A percentile compares a stretch with the other conserved stretches of the same genome.
phyloP scores from a whole-genome alignment of 2,113 vertebrate species.

The Bolborhynchus lineola region DNA sequence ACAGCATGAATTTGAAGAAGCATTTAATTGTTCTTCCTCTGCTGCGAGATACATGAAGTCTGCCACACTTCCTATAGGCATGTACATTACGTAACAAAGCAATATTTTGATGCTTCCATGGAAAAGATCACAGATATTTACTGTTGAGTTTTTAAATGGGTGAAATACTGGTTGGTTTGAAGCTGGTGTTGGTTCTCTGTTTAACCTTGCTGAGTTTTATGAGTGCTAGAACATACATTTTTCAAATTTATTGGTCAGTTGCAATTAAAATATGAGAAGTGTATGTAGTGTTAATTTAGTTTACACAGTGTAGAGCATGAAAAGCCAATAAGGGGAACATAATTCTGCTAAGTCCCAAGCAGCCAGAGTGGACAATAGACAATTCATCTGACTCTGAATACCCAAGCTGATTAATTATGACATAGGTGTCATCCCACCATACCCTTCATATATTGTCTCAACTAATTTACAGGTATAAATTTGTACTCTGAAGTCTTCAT shows the following conservation, averaged over 20 bases:
- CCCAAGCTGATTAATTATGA: not conserved
- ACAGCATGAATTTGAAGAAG: not conserved
- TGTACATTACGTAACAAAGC: not conserved
- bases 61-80: not conserved
- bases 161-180: not conserved
- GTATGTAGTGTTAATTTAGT: not conserved
- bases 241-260: not conserved
- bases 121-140: not conserved
- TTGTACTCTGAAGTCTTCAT: not conserved
- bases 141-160: not conserved
- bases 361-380: not conserved
- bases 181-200: not conserved
- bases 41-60: not conserved
- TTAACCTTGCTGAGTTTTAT: not conserved
- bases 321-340: not conserved
- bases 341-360: not conserved
- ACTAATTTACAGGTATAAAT: not conserved
- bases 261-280: not conserved
- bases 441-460: not conserved
- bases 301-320: not conserved
- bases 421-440: not conserved
- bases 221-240: not conserved
- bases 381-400: not conserved
- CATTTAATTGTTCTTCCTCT: not conserved
- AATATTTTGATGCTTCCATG: not conserved